Base-by-base conservation (phyloP, 2,113 vertebrate species). In the Leucoraja erinaceus region DNA sequence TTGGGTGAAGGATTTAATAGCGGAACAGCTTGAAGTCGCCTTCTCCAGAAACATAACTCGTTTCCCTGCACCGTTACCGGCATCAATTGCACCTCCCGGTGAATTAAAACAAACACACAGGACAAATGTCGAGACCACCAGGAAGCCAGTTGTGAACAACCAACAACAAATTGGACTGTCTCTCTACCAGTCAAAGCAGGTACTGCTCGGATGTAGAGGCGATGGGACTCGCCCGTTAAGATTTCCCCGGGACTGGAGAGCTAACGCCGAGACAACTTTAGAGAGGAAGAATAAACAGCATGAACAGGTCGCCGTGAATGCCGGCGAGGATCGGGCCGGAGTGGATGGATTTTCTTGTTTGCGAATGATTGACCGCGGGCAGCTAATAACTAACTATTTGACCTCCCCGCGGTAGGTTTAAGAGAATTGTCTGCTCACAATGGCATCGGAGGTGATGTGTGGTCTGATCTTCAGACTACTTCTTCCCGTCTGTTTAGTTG, bases 371-470 rank as follows among this genome's bases (percentile, higher is more conserved):
- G 63, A 14, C n/a, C 25, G 83, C 1, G 56, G 59, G 83, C 25
- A 25, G 5, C 28, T 56, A 59, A 86, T 56, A 31, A 88, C 59
- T 63, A 31, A 88, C 59, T 63, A 63, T 66, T 88, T 63, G 28
- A 88, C n/a, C 59, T 31, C n/a, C 54, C 56, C 28, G 28, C 56
- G 47, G 72, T n/a, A 20, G 74, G 56, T 61, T 76, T 72, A 84
- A 79, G 94, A 94, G 93, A 95, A 61, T 22, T 14, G 28, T 88
- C 83, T 93, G 93, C 77, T 94, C 96, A 95, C 94, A 93, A 99
- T 99, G 98, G 98, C 98, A 95, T 99, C 97, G 86, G 97, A 99
- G 95, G 97, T 98, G 95, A 97, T 98, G 95, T 99, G 98, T 94
- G 98, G 98, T 93, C 96, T 99, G 94, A 95, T 98, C 96, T 99